Conservation (phyloP, 2,113 vertebrate species). For the Seriola aureovittata region DNA sequence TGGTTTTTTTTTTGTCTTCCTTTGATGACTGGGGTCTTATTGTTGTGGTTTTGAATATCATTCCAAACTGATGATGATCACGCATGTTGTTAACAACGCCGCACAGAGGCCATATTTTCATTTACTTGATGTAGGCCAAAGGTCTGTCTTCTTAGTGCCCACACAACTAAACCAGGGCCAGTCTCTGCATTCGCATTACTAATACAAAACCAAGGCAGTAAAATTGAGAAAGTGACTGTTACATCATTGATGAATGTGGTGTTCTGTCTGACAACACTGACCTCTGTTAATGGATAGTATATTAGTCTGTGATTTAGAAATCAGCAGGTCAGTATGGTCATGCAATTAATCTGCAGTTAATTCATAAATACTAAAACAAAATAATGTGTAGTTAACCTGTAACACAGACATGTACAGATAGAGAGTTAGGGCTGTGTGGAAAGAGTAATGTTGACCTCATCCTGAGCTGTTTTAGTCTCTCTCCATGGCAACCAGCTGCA, state of each 20-base stretch:
- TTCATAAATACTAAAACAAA: constrained; percentile 24
- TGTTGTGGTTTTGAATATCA: too few species aligned
- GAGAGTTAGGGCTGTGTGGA: background rate
- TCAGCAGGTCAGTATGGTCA: constrained; percentile 1
- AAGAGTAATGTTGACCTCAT: constrained; percentile 36
- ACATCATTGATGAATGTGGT: constrained; percentile 33
- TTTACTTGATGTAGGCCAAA: background rate
- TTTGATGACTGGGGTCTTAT: background rate
- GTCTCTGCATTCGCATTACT: background rate
- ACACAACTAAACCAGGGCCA: background rate
- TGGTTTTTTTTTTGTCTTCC: background rate
- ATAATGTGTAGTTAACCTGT: constrained; percentile 18
- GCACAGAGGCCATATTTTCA: background rate
- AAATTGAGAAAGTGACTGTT: constrained; percentile 32
- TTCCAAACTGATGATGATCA: too few species aligned
- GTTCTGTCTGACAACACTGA: constrained; percentile 17
- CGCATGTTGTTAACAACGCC: background rate
- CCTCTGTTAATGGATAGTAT: constrained; percentile 37
- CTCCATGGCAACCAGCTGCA: constrained; percentile 51
- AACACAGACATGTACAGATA: background rate
- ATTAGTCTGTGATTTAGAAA: constrained; percentile 1
- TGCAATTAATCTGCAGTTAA: constrained; percentile 30
- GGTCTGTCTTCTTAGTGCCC: background rate
- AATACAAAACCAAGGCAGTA: background rate
- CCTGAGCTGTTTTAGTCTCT: constrained; percentile 18